A percentile compares a stretch with the other conserved stretches of the same genome.
Conservation (phyloP, 2,888 invertebrate genomes). For the Euphydryas editha region DNA sequence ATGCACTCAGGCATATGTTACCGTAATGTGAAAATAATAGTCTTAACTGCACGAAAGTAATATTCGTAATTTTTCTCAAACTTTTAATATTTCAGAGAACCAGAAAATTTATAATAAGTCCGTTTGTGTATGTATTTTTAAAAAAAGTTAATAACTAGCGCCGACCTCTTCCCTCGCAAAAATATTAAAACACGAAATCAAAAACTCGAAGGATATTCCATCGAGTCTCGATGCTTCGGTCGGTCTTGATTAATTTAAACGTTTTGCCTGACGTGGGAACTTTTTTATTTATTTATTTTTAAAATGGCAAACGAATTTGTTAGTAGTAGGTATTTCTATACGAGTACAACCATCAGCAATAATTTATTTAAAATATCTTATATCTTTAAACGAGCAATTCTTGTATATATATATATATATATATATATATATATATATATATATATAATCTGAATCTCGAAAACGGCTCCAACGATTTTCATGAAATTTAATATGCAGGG, state of each 20-base stretch:
- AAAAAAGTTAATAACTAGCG: conserved; percentile 43
- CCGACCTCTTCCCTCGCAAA: conserved; percentile 27
- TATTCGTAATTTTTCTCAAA: conserved; percentile 32
- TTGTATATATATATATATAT: too few relatives aligned
- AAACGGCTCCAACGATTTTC: too few relatives aligned
- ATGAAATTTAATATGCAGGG: too few relatives aligned
- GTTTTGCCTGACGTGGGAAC: neutral
- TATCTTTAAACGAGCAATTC: too few relatives aligned
- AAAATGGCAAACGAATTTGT: too few relatives aligned
- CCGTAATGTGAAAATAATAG: conserved; percentile 23
- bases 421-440: too few relatives aligned
- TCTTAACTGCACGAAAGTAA: conserved; percentile 22
- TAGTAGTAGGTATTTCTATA: too few relatives aligned
- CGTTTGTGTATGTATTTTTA: conserved; percentile 26
- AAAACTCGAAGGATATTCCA: conserved; percentile 17
- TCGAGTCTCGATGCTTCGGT: neutral
- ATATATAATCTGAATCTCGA: too few relatives aligned
- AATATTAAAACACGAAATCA: conserved; percentile 35
- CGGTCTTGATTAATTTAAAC: neutral
- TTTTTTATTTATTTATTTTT: neutral
- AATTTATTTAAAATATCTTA: too few relatives aligned
- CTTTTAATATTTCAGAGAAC: conserved; percentile 27
- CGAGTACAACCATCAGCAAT: too few relatives aligned
- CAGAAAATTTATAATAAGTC: conserved; percentile 34
- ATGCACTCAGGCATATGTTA: neutral